phyloP scores from a whole-genome alignment of 2,113 vertebrate species.

The Argyrosomus japonicus region DNA sequence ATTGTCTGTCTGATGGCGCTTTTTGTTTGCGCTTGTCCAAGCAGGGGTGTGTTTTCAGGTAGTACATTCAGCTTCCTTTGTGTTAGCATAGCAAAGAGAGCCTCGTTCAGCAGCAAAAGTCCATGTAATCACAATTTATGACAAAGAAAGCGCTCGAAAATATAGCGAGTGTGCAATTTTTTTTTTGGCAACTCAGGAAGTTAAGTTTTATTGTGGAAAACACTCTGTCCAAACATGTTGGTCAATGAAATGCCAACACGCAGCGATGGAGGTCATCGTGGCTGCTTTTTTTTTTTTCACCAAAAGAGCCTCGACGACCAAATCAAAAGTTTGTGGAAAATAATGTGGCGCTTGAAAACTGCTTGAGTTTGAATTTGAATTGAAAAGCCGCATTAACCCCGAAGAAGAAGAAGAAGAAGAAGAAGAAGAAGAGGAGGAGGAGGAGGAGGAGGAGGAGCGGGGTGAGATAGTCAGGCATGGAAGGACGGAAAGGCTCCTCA shows the following conservation, averaged over 20 bases:
- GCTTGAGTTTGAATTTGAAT: slow-evolving; percentile 68
- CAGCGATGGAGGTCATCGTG: slow-evolving; percentile 26
- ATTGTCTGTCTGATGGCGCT: slow-evolving; percentile 32
- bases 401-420: slow-evolving; percentile 6
- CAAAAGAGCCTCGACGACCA: not conserved
- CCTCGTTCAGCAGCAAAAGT: slow-evolving; percentile 20
- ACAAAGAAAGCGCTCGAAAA: not conserved
- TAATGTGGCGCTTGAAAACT: slow-evolving; percentile 54
- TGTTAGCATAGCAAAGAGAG: slow-evolving; percentile 7
- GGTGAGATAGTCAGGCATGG: slow-evolving; percentile 63
- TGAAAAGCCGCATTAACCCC: slow-evolving; percentile 68
- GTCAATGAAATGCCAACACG: slow-evolving; percentile 13
- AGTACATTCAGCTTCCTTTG: slow-evolving; percentile 3
- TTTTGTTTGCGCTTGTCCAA: slow-evolving; percentile 58
- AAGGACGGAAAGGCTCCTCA: slow-evolving; percentile 59
- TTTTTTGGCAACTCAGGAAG: not conserved
- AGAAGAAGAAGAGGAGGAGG: too few species aligned
- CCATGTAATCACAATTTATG: not conserved
- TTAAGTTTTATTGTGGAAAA: slow-evolving; percentile 8
- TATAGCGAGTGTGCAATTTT: not conserved
- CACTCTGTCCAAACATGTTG: not conserved
- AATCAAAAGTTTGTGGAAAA: slow-evolving; percentile 57
- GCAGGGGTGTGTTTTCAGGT: slow-evolving; percentile 27
- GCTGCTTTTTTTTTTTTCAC: slow-evolving; percentile 4
- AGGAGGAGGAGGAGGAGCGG: slow-evolving; percentile 23